Conservation (phyloP, 2,113 vertebrate genomes). For the Chaetura pelagica region DNA sequence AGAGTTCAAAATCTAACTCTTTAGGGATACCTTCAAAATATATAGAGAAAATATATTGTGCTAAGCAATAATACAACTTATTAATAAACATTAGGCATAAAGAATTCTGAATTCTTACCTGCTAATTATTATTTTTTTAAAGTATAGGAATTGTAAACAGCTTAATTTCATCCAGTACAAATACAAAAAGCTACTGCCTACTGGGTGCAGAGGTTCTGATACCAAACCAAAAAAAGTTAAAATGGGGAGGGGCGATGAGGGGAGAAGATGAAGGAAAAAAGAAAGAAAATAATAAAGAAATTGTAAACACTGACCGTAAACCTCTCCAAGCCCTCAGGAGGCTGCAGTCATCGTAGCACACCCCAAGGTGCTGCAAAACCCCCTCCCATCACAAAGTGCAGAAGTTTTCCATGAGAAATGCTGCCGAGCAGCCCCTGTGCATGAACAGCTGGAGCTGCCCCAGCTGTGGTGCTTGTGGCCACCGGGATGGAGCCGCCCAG, state of each 20-base stretch:
- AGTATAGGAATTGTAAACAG: neutral
- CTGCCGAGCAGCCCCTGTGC: neutral
- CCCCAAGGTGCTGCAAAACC: neutral
- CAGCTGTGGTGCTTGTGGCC: neutral
- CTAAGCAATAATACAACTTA: conserved; percentile 14
- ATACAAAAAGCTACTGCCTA: neutral
- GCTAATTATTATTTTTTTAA: neutral
- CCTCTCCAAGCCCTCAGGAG: neutral
- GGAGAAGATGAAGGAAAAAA: too few species aligned
- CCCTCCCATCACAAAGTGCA: conserved; percentile 59
- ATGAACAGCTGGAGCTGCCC: fast-evolving
- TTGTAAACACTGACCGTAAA: conserved; percentile 42
- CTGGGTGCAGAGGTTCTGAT: neutral
- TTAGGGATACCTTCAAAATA: neutral
- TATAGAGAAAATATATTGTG: neutral
- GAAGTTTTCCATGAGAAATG: conserved; percentile 9
- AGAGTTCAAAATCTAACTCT: neutral
- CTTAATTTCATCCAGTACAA: neutral
- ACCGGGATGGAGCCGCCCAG: neutral
- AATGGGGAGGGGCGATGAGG: neutral
- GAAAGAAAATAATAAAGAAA: neutral
- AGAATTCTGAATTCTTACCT: conserved; percentile 44
- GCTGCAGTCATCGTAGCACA: neutral
- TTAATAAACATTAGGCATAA: neutral
- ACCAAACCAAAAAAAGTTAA: neutral